These are phyloP conservation scores for Tanytarsus gracilentus DNA, from an alignment of 2,888 invertebrate genomes.

Conservation along the genomic window DNA sequence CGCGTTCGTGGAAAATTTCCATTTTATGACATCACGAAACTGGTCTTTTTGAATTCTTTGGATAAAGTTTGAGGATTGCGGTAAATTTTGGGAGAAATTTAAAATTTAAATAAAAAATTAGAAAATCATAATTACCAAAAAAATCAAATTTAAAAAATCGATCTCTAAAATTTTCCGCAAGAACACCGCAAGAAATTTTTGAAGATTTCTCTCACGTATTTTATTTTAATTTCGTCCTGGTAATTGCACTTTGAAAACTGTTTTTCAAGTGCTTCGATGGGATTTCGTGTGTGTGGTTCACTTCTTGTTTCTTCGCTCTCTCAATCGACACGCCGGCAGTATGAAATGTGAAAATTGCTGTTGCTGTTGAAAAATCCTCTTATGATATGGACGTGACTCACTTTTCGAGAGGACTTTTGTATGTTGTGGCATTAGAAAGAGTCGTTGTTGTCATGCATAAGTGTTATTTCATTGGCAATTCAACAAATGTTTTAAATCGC, in stretches of 20 bases:
- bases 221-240: slow-evolving; percentile 24
- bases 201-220: slow-evolving; percentile 23
- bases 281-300: background rate
- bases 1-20: too few relatives aligned
- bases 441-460: background rate
- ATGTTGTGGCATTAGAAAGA: background rate
- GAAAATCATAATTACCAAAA: too few relatives aligned
- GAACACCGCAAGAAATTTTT: background rate
- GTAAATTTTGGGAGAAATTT: background rate
- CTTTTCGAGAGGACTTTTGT: background rate
- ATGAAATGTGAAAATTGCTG: background rate
- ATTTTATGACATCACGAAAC: slow-evolving; percentile 9
- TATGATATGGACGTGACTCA: background rate
- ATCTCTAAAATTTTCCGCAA: too few relatives aligned
- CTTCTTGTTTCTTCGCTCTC: background rate
- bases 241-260: slow-evolving; percentile 18
- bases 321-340: background rate
- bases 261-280: slow-evolving; percentile 7
- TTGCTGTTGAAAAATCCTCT: slow-evolving; percentile 13
- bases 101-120: too few relatives aligned
- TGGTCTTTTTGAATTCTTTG: background rate
- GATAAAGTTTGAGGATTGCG: background rate
- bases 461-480: background rate
- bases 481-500: slow-evolving; percentile 16
- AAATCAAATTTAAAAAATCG: too few relatives aligned